Percentiles rank a stretch among this genome's conserved stretches.
Conservation (phyloP, 2,113 vertebrate species). For the Regulus satrapa region DNA sequence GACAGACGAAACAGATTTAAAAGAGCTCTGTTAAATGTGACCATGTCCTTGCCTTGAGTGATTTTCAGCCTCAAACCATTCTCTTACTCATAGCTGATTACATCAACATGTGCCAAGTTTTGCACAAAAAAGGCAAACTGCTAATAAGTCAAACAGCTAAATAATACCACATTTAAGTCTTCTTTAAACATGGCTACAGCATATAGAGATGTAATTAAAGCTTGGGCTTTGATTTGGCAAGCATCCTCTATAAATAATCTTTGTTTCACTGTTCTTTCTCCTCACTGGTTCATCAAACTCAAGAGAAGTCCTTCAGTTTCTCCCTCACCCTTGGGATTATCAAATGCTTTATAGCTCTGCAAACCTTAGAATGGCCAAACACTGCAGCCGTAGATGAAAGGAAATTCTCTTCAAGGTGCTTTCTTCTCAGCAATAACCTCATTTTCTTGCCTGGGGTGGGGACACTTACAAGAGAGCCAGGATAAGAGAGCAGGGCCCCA, state of each 20-base stretch:
- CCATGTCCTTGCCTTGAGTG: not conserved
- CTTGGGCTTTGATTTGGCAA: slow-evolving; percentile 6
- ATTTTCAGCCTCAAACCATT: not conserved
- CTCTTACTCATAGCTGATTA: not conserved
- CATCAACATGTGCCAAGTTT: not conserved
- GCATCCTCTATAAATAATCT: slow-evolving; percentile 1
- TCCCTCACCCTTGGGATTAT: not conserved
- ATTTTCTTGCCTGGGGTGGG: not conserved
- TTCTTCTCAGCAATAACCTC: not conserved
- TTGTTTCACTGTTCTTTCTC: not conserved
- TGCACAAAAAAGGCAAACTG: not conserved
- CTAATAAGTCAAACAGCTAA: not conserved
- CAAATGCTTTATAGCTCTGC: slow-evolving; percentile 5
- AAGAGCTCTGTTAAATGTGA: not conserved
- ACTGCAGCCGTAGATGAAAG: not conserved
- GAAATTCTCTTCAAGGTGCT: not conserved
- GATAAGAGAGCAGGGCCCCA: not conserved
- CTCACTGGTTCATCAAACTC: not conserved
- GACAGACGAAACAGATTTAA: not conserved
- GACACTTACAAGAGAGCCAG: not conserved
- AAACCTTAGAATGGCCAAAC: not conserved
- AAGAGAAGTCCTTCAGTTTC: slow-evolving; percentile 1
- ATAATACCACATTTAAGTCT: not conserved
- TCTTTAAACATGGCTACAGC: not conserved
- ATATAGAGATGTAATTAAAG: not conserved